phyloP scores from a whole-genome alignment of 2,113 vertebrate species.

The Sialia sialis region DNA sequence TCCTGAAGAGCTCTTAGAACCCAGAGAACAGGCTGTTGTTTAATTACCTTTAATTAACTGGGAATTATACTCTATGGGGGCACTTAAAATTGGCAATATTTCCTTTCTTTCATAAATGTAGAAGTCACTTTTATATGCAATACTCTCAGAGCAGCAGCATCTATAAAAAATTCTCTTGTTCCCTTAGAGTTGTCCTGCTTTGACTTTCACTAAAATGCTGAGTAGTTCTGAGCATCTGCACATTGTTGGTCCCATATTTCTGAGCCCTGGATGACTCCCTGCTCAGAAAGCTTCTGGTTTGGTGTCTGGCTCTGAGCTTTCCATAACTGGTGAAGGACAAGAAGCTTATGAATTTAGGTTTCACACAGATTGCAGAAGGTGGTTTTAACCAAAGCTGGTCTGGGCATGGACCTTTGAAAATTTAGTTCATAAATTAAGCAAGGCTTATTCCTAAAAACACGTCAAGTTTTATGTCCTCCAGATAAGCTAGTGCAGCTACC shows the following conservation, averaged over 20 bases:
- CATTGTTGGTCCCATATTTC: background rate
- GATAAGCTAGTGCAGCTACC: background rate
- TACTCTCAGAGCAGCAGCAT: background rate
- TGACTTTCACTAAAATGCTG: background rate
- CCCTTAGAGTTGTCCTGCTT: background rate
- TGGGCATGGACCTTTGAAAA: background rate
- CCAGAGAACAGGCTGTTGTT: background rate
- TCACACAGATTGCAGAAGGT: background rate
- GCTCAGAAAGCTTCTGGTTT: background rate
- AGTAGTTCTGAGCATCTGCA: background rate
- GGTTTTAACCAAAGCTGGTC: background rate
- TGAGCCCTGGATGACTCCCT: background rate
- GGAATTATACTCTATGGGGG: background rate
- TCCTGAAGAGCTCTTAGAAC: background rate
- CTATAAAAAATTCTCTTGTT: background rate
- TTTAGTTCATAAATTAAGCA: background rate
- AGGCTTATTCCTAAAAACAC: background rate
- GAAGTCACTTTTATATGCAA: background rate
- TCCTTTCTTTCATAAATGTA: background rate
- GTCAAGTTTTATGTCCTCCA: background rate
- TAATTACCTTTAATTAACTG: background rate
- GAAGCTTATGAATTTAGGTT: background rate
- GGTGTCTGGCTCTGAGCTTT: background rate
- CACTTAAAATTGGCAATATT: background rate
- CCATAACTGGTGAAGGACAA: background rate